Evolutionary conservation across 1,140 invertebrate species (phyloP).

Genomic region (Drosophila hydei): DNA sequence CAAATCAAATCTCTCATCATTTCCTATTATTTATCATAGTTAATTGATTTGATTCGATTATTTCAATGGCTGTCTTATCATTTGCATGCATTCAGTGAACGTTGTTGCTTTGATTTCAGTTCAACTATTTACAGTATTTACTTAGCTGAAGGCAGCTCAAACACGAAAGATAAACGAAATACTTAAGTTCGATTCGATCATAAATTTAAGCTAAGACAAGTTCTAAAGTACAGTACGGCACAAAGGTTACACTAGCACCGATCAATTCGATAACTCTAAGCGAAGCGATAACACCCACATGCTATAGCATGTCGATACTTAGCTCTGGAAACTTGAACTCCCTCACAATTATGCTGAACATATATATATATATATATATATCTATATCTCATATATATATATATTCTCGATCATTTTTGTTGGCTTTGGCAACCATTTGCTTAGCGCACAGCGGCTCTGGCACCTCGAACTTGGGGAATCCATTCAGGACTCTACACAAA

Average conservation of each 20-base stretch:
- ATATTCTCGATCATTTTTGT: constrained; percentile 17
- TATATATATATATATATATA: background rate
- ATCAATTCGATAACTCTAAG: constrained; percentile 6
- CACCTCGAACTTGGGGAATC: constrained; percentile 13
- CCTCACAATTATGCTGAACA: background rate
- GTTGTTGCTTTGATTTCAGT: constrained; percentile 41
- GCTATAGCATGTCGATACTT: constrained; percentile 17
- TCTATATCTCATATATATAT: background rate
- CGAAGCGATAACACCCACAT: constrained; percentile 20
- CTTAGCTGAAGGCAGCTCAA: constrained; percentile 11
- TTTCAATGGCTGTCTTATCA: constrained; percentile 42
- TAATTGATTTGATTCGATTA: constrained; percentile 56
- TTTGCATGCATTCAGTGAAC: constrained; percentile 70
- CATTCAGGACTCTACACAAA: constrained; percentile 1
- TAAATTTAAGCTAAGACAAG: constrained; percentile 12
- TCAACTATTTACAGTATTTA: constrained; percentile 2
- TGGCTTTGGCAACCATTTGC: constrained; percentile 30
- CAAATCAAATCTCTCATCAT: background rate
- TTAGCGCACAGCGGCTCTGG: constrained; percentile 41
- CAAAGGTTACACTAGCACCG: constrained; percentile 27
- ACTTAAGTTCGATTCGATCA: constrained; percentile 13
- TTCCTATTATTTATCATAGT: constrained; percentile 7
- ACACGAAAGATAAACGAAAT: constrained; percentile 12
- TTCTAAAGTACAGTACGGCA: constrained; percentile 21
- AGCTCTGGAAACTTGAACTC: background rate